Base-by-base conservation (phyloP, 2,797 vertebrate genomes). In the Balearica regulorum region DNA sequence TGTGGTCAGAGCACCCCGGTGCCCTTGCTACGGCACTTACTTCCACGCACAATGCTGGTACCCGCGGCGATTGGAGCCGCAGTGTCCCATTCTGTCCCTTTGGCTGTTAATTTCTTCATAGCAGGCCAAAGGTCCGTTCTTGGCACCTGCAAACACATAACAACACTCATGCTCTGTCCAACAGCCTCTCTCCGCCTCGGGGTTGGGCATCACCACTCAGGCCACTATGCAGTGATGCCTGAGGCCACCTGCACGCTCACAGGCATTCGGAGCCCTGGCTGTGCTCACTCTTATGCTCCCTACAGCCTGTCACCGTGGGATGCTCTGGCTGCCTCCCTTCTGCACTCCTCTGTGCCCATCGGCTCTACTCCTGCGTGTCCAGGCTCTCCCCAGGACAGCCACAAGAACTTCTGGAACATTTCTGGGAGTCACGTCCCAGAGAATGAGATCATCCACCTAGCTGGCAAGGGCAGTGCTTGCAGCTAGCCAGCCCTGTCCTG, bases 191-290 rank as follows among this genome's bases (percentile, higher is more conserved):
- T 65, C 9, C 49, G 19, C 25, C 49, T 35, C 6, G 7, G 49
- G 61, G 26, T 2, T 24, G 25, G 25, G 49, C 61, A 44, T 54
- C 61, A 12, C 39, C 39, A 6, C 26, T 43, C 14, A 29, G 49
- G 15, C 6, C 39, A 22, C 26, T 44, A 11, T 61, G 11, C 10
- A 9, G 49, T 5, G 33, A 37, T 54, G 61, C 26, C 33, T 3
- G 0, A 16, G 33, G 20, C 19, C 33, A 15, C 25, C 5, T 6
- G 51, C 1, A 1, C 8, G 16, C 39, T 55, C 51, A n/a, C 22
- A n/a, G 51, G 39, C 51, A 26, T 55, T 26, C 1, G 4, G 51
- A 55, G 69, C 49, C 12, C 1, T 24, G 49, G 49, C 37, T 31
- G 26, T 31, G 48, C 69, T 54, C 13, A 7, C 37, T 15, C 29